These are phyloP conservation scores for Pantherophis vulpinus DNA, from an alignment of 2,797 vertebrate genomes.

Conservation along the genomic window DNA sequence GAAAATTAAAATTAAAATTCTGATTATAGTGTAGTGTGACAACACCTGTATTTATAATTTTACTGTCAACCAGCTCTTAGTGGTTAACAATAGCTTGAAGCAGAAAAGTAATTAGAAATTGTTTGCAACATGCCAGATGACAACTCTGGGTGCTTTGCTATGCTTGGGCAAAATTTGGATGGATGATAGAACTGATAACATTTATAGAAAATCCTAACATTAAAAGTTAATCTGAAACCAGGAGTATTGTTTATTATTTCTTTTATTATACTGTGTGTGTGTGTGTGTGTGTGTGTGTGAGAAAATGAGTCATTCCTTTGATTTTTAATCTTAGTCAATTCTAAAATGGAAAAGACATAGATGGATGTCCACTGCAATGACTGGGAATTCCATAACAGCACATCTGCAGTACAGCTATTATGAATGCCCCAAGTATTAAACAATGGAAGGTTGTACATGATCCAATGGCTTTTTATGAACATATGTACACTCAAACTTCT, in stretches of 20 bases:
- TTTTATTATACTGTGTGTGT: background rate
- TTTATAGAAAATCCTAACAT: conserved; percentile 48
- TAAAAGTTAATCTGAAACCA: conserved; percentile 30
- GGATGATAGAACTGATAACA: conserved; percentile 74
- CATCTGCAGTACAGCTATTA: background rate
- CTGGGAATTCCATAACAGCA: background rate
- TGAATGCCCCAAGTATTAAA: background rate
- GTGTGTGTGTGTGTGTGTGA: no score
- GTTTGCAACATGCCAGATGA: conserved; percentile 82
- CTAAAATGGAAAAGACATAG: background rate
- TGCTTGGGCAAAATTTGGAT: conserved; percentile 71
- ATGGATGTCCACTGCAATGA: background rate
- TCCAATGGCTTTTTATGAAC: background rate
- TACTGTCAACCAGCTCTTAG: conserved; percentile 83
- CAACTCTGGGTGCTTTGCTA: conserved; percentile 71
- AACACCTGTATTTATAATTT: conserved; percentile 89
- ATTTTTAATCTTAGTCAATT: conserved; percentile 1
- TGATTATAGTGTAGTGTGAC: conserved; percentile 86
- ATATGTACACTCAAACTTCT: background rate
- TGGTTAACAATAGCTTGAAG: conserved; percentile 84
- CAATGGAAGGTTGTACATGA: background rate
- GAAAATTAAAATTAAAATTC: conserved; percentile 88
- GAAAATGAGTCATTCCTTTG: background rate
- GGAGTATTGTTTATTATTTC: conserved; percentile 1
- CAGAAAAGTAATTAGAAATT: conserved; percentile 84